phyloP scores from a whole-genome alignment of 2,888 invertebrate species.

The Allygus modestus region DNA sequence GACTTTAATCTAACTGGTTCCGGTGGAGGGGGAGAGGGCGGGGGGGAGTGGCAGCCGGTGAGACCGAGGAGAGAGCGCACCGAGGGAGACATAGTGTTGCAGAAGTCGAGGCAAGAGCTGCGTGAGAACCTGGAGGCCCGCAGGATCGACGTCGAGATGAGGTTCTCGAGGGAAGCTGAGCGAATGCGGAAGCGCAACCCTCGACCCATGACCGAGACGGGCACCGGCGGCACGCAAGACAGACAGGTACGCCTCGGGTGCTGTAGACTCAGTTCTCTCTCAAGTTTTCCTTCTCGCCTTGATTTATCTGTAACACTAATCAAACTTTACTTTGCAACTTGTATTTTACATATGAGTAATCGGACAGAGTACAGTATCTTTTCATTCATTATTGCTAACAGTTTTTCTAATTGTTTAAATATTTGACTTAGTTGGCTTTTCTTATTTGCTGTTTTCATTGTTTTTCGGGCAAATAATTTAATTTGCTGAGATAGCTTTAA shows the following conservation, averaged over 20 bases:
- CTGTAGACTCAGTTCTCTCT: neutral
- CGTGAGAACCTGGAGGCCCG: conserved; percentile 76
- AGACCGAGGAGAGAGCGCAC: conserved; percentile 91
- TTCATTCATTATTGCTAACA: neutral
- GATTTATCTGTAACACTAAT: conserved; percentile 45
- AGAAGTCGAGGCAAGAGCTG: conserved; percentile 79
- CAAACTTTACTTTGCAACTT: conserved; percentile 9
- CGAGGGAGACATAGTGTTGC: conserved; percentile 90
- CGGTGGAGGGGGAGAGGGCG: conserved; percentile 75
- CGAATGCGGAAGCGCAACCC: conserved; percentile 72
- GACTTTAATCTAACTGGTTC: conserved; percentile 75
- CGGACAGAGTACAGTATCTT: neutral
- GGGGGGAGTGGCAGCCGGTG: conserved; percentile 74
- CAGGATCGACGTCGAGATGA: conserved; percentile 75
- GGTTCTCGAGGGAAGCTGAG: conserved; percentile 75
- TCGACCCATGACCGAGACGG: conserved; percentile 53
- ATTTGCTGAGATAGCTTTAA: neutral
- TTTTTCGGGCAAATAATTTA: neutral
- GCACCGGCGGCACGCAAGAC: conserved; percentile 42
- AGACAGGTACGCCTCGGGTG: conserved; percentile 57
- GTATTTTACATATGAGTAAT: neutral
- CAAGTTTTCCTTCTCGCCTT: conserved; percentile 1
- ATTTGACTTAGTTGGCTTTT: neutral
- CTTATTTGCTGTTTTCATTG: neutral
- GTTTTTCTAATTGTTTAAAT: neutral